Conservation (phyloP, 2,113 vertebrate species). For the Grus americana region DNA sequence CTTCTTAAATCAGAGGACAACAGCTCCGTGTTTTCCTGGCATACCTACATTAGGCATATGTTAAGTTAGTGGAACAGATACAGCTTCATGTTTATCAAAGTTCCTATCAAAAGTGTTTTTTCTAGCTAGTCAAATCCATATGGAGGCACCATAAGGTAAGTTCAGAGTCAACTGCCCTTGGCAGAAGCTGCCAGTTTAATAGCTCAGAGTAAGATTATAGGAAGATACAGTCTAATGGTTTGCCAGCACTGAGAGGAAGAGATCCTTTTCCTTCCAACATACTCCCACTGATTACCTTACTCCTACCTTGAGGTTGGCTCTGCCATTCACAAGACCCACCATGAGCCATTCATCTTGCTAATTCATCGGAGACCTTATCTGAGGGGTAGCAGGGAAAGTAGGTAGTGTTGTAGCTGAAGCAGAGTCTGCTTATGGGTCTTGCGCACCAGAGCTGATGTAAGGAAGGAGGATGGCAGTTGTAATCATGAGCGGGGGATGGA, state of each 20-base stretch:
- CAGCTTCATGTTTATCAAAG: neutral
- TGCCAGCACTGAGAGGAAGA: neutral
- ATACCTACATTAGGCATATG: accelerated
- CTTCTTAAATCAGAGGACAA: neutral
- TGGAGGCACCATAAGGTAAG: neutral
- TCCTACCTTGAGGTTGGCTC: neutral
- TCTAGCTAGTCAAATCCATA: neutral
- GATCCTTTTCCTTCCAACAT: neutral
- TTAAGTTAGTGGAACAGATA: neutral
- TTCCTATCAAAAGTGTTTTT: neutral
- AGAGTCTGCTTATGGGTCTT: neutral
- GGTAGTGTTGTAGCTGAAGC: neutral
- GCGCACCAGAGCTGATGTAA: neutral
- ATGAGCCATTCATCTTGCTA: neutral
- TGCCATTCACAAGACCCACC: neutral
- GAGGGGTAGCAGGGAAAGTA: neutral
- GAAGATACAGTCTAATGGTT: neutral
- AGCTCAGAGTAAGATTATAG: neutral
- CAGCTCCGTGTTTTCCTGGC: neutral
- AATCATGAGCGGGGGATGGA: accelerated
- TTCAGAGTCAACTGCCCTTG: neutral
- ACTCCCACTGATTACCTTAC: neutral
- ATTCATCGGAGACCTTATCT: neutral
- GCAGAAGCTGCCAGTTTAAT: neutral
- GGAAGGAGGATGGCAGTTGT: neutral